Base-by-base conservation (phyloP, 2,888 invertebrate species). In the Litoditis marina region DNA sequence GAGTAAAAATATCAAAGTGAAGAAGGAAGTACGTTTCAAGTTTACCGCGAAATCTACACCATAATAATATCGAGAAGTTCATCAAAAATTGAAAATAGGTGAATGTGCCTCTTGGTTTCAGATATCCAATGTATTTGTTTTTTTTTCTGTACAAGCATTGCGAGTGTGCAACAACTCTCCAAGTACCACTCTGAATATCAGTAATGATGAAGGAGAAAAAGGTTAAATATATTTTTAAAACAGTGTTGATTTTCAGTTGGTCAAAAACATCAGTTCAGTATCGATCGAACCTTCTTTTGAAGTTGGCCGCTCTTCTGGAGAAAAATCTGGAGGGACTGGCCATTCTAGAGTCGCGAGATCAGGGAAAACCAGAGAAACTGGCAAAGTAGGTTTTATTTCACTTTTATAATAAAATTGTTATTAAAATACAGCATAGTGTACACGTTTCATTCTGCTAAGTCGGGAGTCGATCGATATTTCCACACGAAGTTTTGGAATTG, bases 331-430 rank as follows among this genome's bases (percentile, higher is more conserved):
- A 85, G 22, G 85, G 85, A 55, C 85, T 87, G 68, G 87, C 87
- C 0, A 75, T 78, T 36, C 80, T 84, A 2, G 87, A 87, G 77
- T 86, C 86, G 7, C 78, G 80, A 44, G 87, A 87, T 76, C 87
- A 87, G 75, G 87, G 87, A 8, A 87, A 87, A 72, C 86, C 87
- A 2, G 71, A 87, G 5, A 83, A 83, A 79, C 73, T 78, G 31
- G 78, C 79, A 19, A 74, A 66, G 73, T 76, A 5, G 42, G 55
- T 30, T 7, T 13, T 11, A 39, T 16, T n/a, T n/a, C n/a, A 39
- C 13, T 16, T 39, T 39, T 27, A 19, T 47, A 47, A 47, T 22
- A 16, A 19, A 47, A n/a, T 11, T 47, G 1, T 47, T 1, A 39
- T 39, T n/a, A n/a, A n/a, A n/a, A n/a, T n/a, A n/a, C n/a, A n/a